Percentiles rank a stretch among this genome's conserved stretches.
These are phyloP conservation scores for Hippocampus mohnikei DNA, from an alignment of 2,113 vertebrate genomes.

Conservation along the genomic window DNA sequence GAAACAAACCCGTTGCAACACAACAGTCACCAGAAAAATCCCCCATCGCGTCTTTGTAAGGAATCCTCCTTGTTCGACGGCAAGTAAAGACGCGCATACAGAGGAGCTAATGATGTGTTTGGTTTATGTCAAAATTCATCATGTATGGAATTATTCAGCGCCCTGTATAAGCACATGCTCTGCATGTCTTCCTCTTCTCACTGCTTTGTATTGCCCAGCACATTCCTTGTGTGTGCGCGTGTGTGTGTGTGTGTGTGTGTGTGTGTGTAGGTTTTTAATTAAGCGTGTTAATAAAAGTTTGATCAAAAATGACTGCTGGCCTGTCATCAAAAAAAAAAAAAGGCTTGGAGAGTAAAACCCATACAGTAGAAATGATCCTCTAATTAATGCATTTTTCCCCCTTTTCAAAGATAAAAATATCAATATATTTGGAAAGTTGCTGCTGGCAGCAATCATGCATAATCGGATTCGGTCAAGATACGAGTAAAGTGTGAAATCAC, in stretches of 20 bases:
- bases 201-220: background rate
- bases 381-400: conserved; percentile 13
- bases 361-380: conserved; percentile 9
- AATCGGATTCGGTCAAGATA: conserved; percentile 27
- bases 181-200: background rate
- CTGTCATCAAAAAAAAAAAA: conserved; percentile 1
- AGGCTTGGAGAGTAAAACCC: background rate
- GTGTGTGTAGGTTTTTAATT: background rate
- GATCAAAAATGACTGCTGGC: conserved; percentile 13
- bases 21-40: background rate
- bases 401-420: conserved; percentile 15
- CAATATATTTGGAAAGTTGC: conserved; percentile 14
- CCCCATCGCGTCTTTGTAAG: background rate
- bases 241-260: background rate
- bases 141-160: background rate
- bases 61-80: background rate
- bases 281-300: conserved; percentile 7
- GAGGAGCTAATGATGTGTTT: conserved; percentile 1
- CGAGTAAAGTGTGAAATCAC: background rate
- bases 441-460: conserved; percentile 16
- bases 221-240: background rate
- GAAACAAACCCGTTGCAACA: background rate
- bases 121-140: conserved; percentile 6
- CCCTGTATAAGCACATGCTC: background rate
- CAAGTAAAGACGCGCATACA: background rate